A percentile compares a stretch with the other conserved stretches of the same genome.
Conservation (phyloP, 2,888 invertebrate genomes). For the Phengaris arion region DNA sequence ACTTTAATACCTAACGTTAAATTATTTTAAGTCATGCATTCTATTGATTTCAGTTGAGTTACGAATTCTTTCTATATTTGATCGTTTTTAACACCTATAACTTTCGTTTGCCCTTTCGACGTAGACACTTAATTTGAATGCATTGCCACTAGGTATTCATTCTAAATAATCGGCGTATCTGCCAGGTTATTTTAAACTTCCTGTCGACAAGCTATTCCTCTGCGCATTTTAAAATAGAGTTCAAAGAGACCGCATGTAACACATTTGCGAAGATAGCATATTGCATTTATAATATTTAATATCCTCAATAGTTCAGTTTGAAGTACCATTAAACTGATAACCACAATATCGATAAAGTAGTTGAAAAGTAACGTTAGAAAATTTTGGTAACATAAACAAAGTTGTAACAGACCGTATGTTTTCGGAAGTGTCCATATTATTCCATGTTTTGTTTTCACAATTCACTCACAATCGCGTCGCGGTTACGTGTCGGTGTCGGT, state of each 20-base stretch:
- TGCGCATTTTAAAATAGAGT: slow-evolving; percentile 30
- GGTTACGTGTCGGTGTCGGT: slow-evolving; percentile 55
- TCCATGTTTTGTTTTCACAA: slow-evolving; percentile 67
- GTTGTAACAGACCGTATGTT: background rate
- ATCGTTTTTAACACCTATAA: background rate
- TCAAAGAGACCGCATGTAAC: slow-evolving; percentile 6
- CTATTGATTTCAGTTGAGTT: background rate
- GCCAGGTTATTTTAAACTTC: slow-evolving; percentile 33
- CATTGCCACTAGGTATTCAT: slow-evolving; percentile 23
- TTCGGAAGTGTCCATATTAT: slow-evolving; percentile 41
- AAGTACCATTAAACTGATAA: too few relatives aligned
- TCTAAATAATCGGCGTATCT: slow-evolving; percentile 30
- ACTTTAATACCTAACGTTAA: background rate
- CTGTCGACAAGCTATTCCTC: slow-evolving; percentile 31
- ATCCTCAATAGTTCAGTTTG: too few relatives aligned
- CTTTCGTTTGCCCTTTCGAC: slow-evolving; percentile 1
- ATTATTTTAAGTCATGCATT: background rate
- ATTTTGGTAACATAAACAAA: too few relatives aligned
- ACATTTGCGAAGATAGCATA: background rate
- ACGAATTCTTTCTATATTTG: background rate
- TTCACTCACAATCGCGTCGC: slow-evolving; percentile 51
- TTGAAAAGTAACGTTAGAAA: too few relatives aligned
- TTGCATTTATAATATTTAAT: slow-evolving; percentile 1
- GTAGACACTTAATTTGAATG: slow-evolving; percentile 16
- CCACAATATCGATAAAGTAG: too few relatives aligned